Evolutionary conservation across 2,888 invertebrate species (phyloP).

Genomic region (Tetranychus truncatus): DNA sequence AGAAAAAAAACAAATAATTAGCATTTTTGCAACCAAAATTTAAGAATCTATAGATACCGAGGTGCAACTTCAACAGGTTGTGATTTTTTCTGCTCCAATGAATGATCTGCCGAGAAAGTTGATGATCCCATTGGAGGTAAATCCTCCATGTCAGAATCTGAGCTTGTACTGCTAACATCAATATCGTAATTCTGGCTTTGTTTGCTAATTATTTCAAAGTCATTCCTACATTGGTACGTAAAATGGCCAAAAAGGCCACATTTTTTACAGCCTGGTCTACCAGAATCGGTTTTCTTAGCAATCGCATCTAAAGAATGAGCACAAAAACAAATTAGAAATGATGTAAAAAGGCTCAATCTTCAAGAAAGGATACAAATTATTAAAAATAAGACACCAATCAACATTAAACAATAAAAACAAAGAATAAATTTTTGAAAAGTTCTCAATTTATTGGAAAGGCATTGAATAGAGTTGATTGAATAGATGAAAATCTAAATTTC

Average conservation of each 20-base stretch:
- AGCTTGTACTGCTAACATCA: not conserved
- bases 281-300: not conserved
- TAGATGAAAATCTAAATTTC: no score
- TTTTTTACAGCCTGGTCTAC: not conserved
- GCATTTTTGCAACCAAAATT: not conserved
- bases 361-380: no score
- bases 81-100: no score
- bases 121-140: not conserved
- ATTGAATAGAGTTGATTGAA: no score
- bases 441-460: no score
- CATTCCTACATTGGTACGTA: conserved; percentile 4
- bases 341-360: not conserved
- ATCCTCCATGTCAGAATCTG: not conserved
- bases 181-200: not conserved
- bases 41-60: no score
- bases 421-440: no score
- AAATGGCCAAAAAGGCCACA: conserved; percentile 2
- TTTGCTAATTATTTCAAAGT: not conserved
- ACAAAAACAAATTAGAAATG: not conserved
- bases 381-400: no score
- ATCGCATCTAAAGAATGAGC: not conserved
- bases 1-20: not conserved
- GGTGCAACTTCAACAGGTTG: no score
- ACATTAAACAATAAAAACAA: no score
- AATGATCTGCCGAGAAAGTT: no score